A percentile compares a stretch with the other conserved stretches of the same genome.
These are phyloP conservation scores for Epistrophe grossulariae DNA, from an alignment of 2,888 invertebrate genomes.

Conservation along the genomic window DNA sequence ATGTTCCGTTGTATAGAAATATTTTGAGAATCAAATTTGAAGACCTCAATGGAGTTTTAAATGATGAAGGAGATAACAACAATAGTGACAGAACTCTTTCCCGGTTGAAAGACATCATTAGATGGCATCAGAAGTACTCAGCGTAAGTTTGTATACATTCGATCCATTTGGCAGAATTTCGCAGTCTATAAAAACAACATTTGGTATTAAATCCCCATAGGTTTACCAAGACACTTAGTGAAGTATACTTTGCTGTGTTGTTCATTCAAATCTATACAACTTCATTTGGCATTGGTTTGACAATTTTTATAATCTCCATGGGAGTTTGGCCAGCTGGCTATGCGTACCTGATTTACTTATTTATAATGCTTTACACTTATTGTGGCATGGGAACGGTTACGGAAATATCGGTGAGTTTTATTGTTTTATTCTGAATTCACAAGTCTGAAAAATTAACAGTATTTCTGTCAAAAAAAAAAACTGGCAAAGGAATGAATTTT, in stretches of 20 bases:
- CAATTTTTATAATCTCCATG: constrained; percentile 78
- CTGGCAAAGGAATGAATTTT: too few species aligned
- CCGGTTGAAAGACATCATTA: constrained; percentile 74
- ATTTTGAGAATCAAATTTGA: constrained; percentile 77
- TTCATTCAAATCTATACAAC: constrained; percentile 77
- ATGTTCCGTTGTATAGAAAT: constrained; percentile 78
- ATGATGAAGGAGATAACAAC: neutral
- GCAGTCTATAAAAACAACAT: too few species aligned
- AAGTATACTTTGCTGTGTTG: constrained; percentile 75
- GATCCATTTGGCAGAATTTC: too few species aligned
- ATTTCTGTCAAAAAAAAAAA: too few species aligned
- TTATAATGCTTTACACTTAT: constrained; percentile 77
- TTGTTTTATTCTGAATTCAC: too few species aligned
- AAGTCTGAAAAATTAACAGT: too few species aligned
- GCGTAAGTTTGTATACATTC: constrained; percentile 70
- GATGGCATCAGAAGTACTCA: constrained; percentile 79
- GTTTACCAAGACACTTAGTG: constrained; percentile 69
- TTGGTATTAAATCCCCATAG: constrained; percentile 40
- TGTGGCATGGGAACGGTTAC: constrained; percentile 79
- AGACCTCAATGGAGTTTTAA: constrained; percentile 76
- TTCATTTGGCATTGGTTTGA: constrained; percentile 75
- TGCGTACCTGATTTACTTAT: constrained; percentile 74
- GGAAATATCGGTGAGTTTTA: constrained; percentile 76
- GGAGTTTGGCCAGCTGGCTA: constrained; percentile 78
- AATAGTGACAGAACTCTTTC: constrained; percentile 27